Evolutionary conservation across 2,113 vertebrate genomes (phyloP).

Genomic region (Tenebrosternarchus preto): DNA sequence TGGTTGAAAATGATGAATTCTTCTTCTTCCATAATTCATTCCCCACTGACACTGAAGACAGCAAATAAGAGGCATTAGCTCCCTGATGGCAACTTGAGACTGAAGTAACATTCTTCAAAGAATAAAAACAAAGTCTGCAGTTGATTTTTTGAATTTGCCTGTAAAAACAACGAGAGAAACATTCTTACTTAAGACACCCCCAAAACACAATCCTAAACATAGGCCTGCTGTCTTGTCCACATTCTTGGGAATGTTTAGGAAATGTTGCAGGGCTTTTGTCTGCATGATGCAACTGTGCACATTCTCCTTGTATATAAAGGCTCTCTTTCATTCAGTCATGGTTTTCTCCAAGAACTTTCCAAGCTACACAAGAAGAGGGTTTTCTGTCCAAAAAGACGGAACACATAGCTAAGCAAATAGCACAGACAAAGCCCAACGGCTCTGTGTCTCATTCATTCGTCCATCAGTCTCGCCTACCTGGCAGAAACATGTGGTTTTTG

Average conservation of each 20-base stretch:
- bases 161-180: not conserved
- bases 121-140: not conserved
- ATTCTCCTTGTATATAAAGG: constrained; percentile 41
- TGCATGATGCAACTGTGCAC: not conserved
- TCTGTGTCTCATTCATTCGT: not conserved
- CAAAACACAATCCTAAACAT: constrained; percentile 1
- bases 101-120: no score
- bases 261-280: constrained; percentile 14
- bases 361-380: not conserved
- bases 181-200: not conserved
- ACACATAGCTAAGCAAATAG: constrained; percentile 23
- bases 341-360: constrained; percentile 1
- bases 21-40: not conserved
- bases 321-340: constrained; percentile 37
- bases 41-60: not conserved
- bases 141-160: not conserved
- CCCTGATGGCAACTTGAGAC: no score
- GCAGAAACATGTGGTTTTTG: not conserved
- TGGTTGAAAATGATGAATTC: not conserved
- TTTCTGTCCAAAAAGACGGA: not conserved
- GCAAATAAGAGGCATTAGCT: not conserved
- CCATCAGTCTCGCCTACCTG: constrained; percentile 12
- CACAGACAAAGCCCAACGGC: not conserved
- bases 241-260: not conserved
- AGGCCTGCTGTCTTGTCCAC: not conserved